A percentile compares a stretch with the other conserved stretches of the same genome.
Conservation (phyloP, 2,113 vertebrate genomes). For the Clarias gariepinus region DNA sequence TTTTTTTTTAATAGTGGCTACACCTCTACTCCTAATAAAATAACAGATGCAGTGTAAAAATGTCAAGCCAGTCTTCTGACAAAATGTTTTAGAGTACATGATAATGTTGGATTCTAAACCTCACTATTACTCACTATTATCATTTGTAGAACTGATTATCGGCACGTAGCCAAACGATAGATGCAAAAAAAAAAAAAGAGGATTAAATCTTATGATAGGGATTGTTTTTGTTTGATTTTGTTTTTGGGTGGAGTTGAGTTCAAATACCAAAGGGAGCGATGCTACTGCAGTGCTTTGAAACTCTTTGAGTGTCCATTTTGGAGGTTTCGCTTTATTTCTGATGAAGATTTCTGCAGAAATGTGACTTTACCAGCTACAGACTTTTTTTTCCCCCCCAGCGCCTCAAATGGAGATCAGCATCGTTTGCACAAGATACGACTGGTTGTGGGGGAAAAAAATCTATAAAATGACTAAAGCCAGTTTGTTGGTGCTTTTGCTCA, state of each 20-base stretch:
- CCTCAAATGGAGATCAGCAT: constrained; percentile 81
- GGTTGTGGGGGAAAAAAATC: constrained; percentile 58
- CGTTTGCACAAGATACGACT: constrained; percentile 86
- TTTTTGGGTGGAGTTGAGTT: constrained; percentile 34
- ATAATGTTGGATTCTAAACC: too few species aligned
- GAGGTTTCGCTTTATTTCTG: constrained; percentile 76
- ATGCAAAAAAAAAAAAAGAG: background rate
- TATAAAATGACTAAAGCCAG: constrained; percentile 35
- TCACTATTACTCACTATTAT: background rate
- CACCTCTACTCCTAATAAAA: background rate
- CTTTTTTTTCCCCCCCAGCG: constrained; percentile 69
- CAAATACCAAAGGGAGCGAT: constrained; percentile 57
- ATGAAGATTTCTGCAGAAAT: constrained; percentile 64
- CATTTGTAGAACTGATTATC: background rate
- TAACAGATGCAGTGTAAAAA: background rate
- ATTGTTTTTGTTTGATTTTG: constrained; percentile 14
- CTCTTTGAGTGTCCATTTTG: background rate
- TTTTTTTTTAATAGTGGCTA: background rate
- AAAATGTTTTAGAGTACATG: background rate
- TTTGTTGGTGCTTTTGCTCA: constrained; percentile 73
- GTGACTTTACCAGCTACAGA: background rate
- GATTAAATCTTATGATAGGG: background rate
- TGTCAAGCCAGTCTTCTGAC: background rate
- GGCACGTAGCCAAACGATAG: background rate
- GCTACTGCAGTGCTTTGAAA: constrained; percentile 34